A percentile compares a stretch with the other conserved stretches of the same genome.
Conservation (phyloP, 2,797 vertebrate genomes). For the Cynopterus sphinx region DNA sequence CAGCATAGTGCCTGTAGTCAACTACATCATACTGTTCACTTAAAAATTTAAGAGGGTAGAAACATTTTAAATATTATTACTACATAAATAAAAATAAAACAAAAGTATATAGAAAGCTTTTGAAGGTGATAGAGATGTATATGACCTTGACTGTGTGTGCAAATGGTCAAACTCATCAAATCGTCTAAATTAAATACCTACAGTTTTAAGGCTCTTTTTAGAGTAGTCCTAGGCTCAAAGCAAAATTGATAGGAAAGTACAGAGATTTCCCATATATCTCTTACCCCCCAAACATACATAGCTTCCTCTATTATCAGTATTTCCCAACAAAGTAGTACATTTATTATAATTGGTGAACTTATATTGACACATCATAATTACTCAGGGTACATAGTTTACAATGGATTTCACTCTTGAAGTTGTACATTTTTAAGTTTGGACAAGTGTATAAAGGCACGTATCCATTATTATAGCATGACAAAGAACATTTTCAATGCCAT, state of each 20-base stretch:
- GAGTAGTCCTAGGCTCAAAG: background rate
- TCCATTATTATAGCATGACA: background rate
- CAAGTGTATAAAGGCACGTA: background rate
- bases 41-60: background rate
- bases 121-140: background rate
- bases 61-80: background rate
- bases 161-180: background rate
- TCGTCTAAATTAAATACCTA: background rate
- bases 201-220: background rate
- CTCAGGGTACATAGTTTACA: background rate
- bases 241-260: background rate
- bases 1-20: background rate
- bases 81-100: background rate
- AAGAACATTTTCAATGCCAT: background rate
- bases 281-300: background rate
- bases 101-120: background rate
- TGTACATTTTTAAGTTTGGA: background rate
- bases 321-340: background rate
- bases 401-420: background rate
- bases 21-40: background rate
- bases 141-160: background rate
- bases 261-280: background rate
- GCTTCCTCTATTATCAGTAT: background rate
- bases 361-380: background rate
- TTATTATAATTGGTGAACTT: background rate